A percentile compares a stretch with the other conserved stretches of the same genome.
Evolutionary conservation across 2,113 vertebrate species (phyloP).

Genomic region (Corythornis vintsioides): DNA sequence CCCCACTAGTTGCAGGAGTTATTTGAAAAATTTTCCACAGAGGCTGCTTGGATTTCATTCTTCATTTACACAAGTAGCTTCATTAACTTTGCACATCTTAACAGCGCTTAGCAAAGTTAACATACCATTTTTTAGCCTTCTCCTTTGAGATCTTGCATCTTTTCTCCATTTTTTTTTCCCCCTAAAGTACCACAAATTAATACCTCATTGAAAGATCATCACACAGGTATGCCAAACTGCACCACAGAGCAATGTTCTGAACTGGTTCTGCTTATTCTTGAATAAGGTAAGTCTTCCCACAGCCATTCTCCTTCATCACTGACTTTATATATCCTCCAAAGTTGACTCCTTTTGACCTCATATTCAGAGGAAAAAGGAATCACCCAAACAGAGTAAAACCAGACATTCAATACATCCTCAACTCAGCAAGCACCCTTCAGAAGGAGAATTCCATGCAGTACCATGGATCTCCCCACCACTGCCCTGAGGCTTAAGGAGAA

Average conservation of each 20-base stretch:
- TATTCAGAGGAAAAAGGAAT: neutral
- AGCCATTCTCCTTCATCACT: neutral
- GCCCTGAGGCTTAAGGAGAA: fast-evolving
- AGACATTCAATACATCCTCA: neutral
- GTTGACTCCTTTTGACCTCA: neutral
- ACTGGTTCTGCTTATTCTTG: neutral
- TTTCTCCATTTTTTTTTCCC: neutral
- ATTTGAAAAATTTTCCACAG: neutral
- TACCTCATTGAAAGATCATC: neutral
- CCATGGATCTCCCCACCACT: too few species aligned
- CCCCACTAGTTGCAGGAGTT: neutral
- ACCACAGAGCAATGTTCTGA: neutral
- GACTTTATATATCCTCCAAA: neutral
- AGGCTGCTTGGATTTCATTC: neutral
- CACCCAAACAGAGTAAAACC: neutral
- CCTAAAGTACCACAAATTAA: neutral
- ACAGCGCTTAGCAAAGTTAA: neutral
- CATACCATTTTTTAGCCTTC: neutral
- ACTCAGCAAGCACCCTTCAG: neutral
- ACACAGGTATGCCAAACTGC: neutral
- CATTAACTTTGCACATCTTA: neutral
- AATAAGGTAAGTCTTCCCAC: neutral
- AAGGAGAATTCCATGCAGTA: neutral
- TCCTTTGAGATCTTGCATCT: neutral
- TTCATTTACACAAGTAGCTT: neutral